phyloP scores from a whole-genome alignment of 2,888 invertebrate genomes.

The Philereme transversata region DNA sequence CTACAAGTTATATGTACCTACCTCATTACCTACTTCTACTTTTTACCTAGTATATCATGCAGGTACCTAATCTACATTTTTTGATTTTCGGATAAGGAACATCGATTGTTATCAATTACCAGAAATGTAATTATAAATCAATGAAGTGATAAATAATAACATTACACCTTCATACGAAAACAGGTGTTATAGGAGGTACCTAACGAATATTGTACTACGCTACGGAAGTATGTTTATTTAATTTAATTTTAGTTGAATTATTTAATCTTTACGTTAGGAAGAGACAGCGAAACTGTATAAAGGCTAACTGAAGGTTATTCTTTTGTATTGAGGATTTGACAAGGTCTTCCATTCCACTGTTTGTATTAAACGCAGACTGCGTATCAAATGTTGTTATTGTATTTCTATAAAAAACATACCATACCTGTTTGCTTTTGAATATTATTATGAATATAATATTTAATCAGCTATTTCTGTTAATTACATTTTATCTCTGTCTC shows the following conservation, averaged over 20 bases:
- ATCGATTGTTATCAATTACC: not conserved
- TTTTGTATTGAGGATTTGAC: slow-evolving; percentile 6
- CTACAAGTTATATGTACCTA: too few species aligned
- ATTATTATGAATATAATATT: slow-evolving; percentile 2
- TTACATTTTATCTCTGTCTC: slow-evolving; percentile 18
- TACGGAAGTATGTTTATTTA: too few species aligned
- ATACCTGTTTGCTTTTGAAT: slow-evolving; percentile 16
- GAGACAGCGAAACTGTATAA: not conserved
- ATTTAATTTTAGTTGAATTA: too few species aligned
- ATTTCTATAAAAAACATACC: not conserved
- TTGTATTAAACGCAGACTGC: not conserved
- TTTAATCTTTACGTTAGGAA: too few species aligned
- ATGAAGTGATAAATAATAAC: not conserved
- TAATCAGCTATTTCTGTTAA: not conserved
- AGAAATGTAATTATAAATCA: not conserved
- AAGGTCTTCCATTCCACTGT: slow-evolving; percentile 3
- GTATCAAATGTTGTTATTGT: not conserved
- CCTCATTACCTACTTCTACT: too few species aligned
- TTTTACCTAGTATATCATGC: too few species aligned
- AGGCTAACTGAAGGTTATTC: slow-evolving; percentile 1
- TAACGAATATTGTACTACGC: too few species aligned
- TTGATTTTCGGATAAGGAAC: not conserved
- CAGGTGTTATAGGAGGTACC: too few species aligned
- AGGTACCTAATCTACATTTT: slow-evolving; percentile 6
- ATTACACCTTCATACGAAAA: too few species aligned